Percentiles rank a stretch among this genome's conserved stretches.
Conservation (phyloP, 2,113 vertebrate species). For the Numenius arquata region DNA sequence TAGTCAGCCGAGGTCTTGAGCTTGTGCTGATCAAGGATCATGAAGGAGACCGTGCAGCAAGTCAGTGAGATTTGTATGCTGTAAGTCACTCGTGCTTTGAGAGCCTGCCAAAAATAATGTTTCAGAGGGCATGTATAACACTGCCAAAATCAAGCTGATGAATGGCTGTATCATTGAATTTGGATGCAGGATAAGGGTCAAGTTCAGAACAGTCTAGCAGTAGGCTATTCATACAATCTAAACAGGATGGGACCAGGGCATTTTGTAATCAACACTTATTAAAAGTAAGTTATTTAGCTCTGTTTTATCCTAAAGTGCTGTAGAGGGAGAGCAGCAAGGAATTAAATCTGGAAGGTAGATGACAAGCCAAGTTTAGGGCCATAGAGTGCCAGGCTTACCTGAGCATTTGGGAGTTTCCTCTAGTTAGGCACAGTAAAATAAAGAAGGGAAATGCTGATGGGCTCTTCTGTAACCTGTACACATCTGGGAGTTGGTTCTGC, state of each 20-base stretch:
- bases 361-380: not conserved
- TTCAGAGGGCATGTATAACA: conserved; percentile 68
- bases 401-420: conserved; percentile 16
- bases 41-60: conserved; percentile 27
- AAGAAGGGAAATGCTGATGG: not conserved
- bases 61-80: conserved; percentile 62
- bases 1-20: conserved; percentile 10
- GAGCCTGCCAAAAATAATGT: conserved; percentile 65
- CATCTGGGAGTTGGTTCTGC: not conserved
- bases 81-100: conserved; percentile 61
- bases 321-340: not conserved
- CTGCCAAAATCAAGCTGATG: conserved; percentile 70
- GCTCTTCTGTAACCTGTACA: conserved; percentile 26
- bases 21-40: conserved; percentile 36
- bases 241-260: not conserved
- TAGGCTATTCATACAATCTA: conserved; percentile 30
- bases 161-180: conserved; percentile 63
- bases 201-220: conserved; percentile 41
- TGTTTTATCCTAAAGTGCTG: not conserved
- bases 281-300: not conserved
- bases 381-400: not conserved
- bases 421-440: conserved; percentile 35
- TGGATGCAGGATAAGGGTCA: conserved; percentile 63
- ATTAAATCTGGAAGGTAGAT: conserved; percentile 34
- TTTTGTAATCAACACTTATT: conserved; percentile 54